Evolutionary conservation across 2,797 vertebrate species (phyloP), one percentile per base, ranked within the genome.

Genomic region (Discoglossus pictus): DNA sequence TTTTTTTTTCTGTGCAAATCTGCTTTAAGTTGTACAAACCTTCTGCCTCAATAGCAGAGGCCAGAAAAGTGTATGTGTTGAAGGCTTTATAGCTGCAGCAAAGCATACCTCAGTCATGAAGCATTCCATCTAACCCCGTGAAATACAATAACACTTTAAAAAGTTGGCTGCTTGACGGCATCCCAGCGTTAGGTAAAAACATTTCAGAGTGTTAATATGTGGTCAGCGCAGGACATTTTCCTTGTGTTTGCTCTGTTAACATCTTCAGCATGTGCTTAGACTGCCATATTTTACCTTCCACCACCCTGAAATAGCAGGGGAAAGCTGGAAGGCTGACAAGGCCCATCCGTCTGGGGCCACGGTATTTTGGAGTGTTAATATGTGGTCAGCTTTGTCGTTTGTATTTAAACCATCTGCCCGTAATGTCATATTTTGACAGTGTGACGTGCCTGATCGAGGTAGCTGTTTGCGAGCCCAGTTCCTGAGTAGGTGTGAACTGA

Each of bases 61-160:
- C 46, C 38, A 51, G 43, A 60, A 39, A 43, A 50, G 43, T 59
- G 10, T 15, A 40, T 68, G 56, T 69, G 67, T 61, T 69, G 67
- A 69, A 62, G 61, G 67, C 43, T 69, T 62, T 69, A 69, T 62
- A 55, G 66, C 46, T 20, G 10, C 44, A 86, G 79, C 82, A 83
- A 78, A 63, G 79, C 82, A 84, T 79, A 61, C 75, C 79, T 82
- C 72, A 75, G 74, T 78, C 77, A 79, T 85, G 84, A 85, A 80
- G 83, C 77, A 76, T 77, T 83, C 80, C 81, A 69, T 55, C 50
- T 48, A 47, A 40, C 39, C 51, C 17, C 35, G 21, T 62, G 59
- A 62, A 69, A 69, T 62, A 62, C 59, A 69, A 55, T 53, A 68
- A 61, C 66, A 46, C 31, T 53, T 68, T 53, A 54, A 20, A 68